A percentile compares a stretch with the other conserved stretches of the same genome.
phyloP scores from a whole-genome alignment of 2,113 vertebrate genomes.

The Salvelinus fontinalis region DNA sequence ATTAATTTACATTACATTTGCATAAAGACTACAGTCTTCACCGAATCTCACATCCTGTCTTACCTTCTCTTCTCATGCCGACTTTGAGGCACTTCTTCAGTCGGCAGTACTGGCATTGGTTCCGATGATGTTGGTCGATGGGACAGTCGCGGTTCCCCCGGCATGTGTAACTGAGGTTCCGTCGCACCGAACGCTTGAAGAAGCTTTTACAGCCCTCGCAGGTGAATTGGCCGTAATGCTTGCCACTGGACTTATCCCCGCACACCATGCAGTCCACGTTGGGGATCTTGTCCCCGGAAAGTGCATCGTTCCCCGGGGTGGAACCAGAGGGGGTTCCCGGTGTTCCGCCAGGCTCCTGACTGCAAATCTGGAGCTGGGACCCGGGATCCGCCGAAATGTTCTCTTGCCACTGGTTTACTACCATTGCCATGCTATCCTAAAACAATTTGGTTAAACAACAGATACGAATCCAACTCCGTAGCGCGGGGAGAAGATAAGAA shows the following conservation, averaged over 20 bases:
- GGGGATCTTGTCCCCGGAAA: slow-evolving; percentile 80
- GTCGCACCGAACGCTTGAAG: slow-evolving; percentile 85
- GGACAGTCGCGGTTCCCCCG: slow-evolving; percentile 83
- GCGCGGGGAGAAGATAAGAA: slow-evolving; percentile 47
- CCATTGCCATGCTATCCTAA: slow-evolving; percentile 83
- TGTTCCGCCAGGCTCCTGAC: slow-evolving; percentile 77
- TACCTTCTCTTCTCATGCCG: slow-evolving; percentile 86
- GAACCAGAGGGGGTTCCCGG: slow-evolving; percentile 78
- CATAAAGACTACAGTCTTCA: not conserved
- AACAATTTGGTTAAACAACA: slow-evolving; percentile 58
- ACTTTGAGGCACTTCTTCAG: slow-evolving; percentile 87
- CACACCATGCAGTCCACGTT: slow-evolving; percentile 87
- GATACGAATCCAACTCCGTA: slow-evolving; percentile 53
- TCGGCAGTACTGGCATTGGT: slow-evolving; percentile 86
- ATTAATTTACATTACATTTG: slow-evolving; percentile 26
- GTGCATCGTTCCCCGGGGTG: slow-evolving; percentile 78
- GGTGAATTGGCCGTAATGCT: slow-evolving; percentile 86
- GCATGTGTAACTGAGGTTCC: slow-evolving; percentile 86
- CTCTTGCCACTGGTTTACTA: slow-evolving; percentile 85
- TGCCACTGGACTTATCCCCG: slow-evolving; percentile 86
- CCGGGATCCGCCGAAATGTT: slow-evolving; percentile 80
- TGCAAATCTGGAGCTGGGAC: slow-evolving; percentile 78
- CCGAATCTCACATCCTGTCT: slow-evolving; percentile 18
- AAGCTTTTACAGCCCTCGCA: slow-evolving; percentile 90
- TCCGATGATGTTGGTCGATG: slow-evolving; percentile 85